Evolutionary conservation across 1,140 invertebrate genomes (phyloP), one percentile per base, ranked within the genome.

Genomic region (Sipha flava): DNA sequence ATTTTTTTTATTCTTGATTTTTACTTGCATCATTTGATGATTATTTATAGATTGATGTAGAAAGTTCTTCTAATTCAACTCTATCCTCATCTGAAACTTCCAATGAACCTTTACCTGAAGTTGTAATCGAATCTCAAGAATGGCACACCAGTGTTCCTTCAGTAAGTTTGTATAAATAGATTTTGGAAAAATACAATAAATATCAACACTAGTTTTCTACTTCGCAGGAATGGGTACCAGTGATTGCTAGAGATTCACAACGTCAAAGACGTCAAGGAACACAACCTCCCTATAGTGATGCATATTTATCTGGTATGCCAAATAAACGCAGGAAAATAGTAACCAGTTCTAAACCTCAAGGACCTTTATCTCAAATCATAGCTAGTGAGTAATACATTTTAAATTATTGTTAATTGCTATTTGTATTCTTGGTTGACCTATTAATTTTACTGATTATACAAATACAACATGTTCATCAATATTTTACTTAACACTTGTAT

Each of bases 221-320:
- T 66, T 81, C 79, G 81, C 80, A 92, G 91, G 91, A 93, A 59
- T 95, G 93, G 93, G 89, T 95, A 26, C 93, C 93, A 3, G 90
- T 94, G 68, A 94, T 95, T 70, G 89, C 90, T 9, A 87, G 90
- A 23, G 93, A 95, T 84, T 85, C 90, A 31, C 88, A 91, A 81
- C 86, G 89, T 54, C 92, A 93, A 82, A 85, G 90, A 82, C 86
- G 90, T 81, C 89, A 88, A 80, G 84, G 84, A 31, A 83, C 85
- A 10, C 86, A 89, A 75, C 82, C 86, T 6, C 89, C 90, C 9
- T 91, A 92, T 81, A 94, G 92, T 81, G 93, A 95, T 86, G 92
- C 92, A n/a, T 95, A 95, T 84, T 86, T 95, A 45, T 90, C 90
- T 26, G 91, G 91, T 10, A 90, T 95, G 89, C 93, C 94, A 14